phyloP scores from a whole-genome alignment of 2,888 invertebrate genomes.

The Folsomia manolachei region DNA sequence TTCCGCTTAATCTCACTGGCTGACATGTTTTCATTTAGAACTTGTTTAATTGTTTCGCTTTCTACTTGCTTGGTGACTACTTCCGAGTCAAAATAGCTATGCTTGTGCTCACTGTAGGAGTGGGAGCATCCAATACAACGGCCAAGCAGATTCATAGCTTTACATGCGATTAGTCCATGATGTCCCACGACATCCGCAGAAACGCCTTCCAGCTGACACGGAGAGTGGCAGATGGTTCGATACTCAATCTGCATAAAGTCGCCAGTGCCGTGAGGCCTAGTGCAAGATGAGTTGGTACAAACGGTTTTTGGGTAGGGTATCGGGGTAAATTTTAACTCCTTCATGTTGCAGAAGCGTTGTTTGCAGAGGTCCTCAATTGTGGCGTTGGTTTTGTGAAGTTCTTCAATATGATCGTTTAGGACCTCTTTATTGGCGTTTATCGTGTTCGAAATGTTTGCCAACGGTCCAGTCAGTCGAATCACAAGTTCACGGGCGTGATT shows the following conservation, averaged over 20 bases:
- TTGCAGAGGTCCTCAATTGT: neutral
- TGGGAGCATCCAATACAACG: neutral
- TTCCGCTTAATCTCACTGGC: slow-evolving; percentile 4
- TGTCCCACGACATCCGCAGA: slow-evolving; percentile 10
- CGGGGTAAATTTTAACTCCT: neutral
- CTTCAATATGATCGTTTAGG: slow-evolving; percentile 11
- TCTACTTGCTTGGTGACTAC: slow-evolving; percentile 12
- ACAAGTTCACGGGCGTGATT: slow-evolving; percentile 29
- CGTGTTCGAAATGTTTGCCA: slow-evolving; percentile 26
- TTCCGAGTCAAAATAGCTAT: slow-evolving; percentile 30
- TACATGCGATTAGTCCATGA: slow-evolving; percentile 6
- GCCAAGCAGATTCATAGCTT: slow-evolving; percentile 1
- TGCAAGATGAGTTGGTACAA: slow-evolving; percentile 17
- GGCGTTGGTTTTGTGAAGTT: neutral
- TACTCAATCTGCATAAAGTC: neutral
- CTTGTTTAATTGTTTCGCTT: slow-evolving; percentile 4
- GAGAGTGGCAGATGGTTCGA: slow-evolving; percentile 26
- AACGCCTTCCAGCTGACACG: slow-evolving; percentile 9
- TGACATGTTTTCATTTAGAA: slow-evolving; percentile 1
- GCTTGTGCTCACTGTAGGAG: slow-evolving; percentile 26
- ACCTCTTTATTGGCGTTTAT: slow-evolving; percentile 25
- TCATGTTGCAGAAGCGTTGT: neutral
- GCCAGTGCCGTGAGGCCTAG: neutral
- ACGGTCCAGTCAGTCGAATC: slow-evolving; percentile 14
- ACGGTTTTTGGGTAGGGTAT: slow-evolving; percentile 26